These are phyloP conservation scores for Cercopithecus petaurista DNA, from an alignment of 2,797 vertebrate genomes.

Conservation along the genomic window DNA sequence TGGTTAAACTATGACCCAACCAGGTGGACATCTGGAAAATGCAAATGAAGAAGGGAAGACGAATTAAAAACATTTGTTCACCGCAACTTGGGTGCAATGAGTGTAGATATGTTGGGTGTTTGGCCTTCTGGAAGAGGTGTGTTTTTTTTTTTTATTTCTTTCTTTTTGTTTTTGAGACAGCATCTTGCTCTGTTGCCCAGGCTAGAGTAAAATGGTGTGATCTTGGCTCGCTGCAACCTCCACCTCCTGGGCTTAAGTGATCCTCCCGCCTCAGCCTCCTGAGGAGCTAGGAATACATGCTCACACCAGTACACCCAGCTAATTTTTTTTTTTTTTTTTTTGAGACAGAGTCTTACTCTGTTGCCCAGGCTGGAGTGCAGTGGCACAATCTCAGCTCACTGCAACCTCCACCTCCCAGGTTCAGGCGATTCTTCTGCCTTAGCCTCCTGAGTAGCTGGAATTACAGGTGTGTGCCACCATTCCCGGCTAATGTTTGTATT, in stretches of 20 bases:
- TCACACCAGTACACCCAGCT: background rate
- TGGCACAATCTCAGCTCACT: no score
- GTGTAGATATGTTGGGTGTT: background rate
- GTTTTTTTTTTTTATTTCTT: fast-evolving
- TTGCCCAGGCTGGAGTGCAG: background rate
- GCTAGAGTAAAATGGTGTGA: background rate
- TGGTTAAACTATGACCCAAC: slow-evolving; percentile 17
- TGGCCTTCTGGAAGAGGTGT: background rate
- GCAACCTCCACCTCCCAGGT: background rate
- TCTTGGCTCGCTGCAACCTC: background rate
- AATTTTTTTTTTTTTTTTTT: background rate
- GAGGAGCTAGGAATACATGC: background rate
- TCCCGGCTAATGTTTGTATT: background rate
- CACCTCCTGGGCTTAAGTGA: background rate
- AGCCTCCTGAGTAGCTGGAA: background rate
- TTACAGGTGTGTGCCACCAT: background rate
- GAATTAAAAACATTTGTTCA: background rate
- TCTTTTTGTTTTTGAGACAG: background rate
- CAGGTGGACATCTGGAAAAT: background rate
- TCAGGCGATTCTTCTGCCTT: background rate
- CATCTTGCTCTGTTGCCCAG: background rate
- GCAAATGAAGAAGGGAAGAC: background rate
- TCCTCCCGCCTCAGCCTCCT: background rate
- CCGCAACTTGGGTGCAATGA: background rate
- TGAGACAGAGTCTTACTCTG: background rate